phyloP scores from a whole-genome alignment of 2,888 invertebrate genomes.

The Seira ritae region DNA sequence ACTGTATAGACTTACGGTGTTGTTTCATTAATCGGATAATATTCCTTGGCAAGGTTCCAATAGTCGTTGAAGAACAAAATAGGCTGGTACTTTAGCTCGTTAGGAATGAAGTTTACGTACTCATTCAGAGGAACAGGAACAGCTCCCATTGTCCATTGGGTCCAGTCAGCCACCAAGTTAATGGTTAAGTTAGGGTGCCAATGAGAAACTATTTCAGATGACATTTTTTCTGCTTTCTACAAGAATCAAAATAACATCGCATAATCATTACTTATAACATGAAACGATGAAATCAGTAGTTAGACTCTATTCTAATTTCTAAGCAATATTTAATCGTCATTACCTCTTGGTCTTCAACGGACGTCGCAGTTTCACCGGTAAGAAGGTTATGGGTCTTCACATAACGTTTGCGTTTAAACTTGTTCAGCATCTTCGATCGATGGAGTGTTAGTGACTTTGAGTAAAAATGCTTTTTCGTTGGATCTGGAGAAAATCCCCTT shows the following conservation, averaged over 20 bases:
- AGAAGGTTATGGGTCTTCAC: conserved; percentile 94
- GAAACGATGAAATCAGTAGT: conserved; percentile 20
- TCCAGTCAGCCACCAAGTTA: conserved; percentile 96
- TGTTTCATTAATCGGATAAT: conserved; percentile 92
- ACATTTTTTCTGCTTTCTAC: conserved; percentile 84
- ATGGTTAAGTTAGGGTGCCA: conserved; percentile 99
- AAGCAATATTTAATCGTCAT: too few relatives aligned
- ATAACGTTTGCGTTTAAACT: conserved; percentile 91
- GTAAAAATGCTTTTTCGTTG: conserved; percentile 81
- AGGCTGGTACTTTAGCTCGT: conserved; percentile 92
- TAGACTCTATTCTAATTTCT: too few relatives aligned
- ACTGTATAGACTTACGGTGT: conserved; percentile 80
- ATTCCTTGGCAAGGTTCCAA: conserved; percentile 98
- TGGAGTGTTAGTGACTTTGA: conserved; percentile 84
- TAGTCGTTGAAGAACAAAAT: conserved; percentile 97
- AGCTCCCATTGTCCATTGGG: conserved; percentile 92
- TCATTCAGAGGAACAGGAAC: conserved; percentile 88
- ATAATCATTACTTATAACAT: too few relatives aligned
- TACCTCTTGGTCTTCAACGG: conserved; percentile 82
- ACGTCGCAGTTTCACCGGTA: conserved; percentile 91
- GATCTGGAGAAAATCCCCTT: conserved; percentile 89
- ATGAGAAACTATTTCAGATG: conserved; percentile 94
- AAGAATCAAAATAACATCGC: conserved; percentile 4
- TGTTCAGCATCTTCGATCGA: conserved; percentile 89
- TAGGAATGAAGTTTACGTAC: conserved; percentile 89